These are phyloP conservation scores for Mamestra configurata DNA, from an alignment of 1,140 invertebrate genomes.

Conservation along the genomic window DNA sequence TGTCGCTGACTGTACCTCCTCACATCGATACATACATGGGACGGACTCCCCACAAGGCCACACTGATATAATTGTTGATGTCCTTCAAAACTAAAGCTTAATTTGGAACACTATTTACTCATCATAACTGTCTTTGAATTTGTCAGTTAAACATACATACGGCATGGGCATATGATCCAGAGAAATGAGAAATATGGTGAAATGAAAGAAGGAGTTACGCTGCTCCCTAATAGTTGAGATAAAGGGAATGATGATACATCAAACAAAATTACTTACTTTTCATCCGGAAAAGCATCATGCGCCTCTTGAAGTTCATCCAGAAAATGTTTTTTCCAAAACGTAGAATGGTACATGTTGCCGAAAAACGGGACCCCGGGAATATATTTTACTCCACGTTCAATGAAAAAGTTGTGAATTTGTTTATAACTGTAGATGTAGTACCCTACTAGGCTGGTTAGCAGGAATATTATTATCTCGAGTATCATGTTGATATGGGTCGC, in stretches of 20 bases:
- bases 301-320: conserved; percentile 68
- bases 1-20: too few species aligned
- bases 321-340: conserved; percentile 62
- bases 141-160: too few species aligned
- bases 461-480: conserved; percentile 68
- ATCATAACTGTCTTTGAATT: too few species aligned
- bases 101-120: too few species aligned
- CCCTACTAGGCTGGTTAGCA: conserved; percentile 59
- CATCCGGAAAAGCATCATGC: conserved; percentile 74
- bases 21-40: background rate
- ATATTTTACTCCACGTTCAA: conserved; percentile 68
- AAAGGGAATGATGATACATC: background rate
- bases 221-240: background rate
- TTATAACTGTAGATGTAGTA: conserved; percentile 67
- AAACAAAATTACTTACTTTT: conserved; percentile 67
- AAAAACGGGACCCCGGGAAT: conserved; percentile 70
- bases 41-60: background rate
- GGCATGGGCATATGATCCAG: too few species aligned
- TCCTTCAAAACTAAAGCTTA: too few species aligned
- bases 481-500: conserved; percentile 63
- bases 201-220: too few species aligned
- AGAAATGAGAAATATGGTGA: too few species aligned
- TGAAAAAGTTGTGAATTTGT: conserved; percentile 60
- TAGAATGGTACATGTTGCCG: conserved; percentile 68
- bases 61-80: background rate